These are phyloP conservation scores for Penaeus chinensis DNA, from an alignment of 1,140 invertebrate species.

Conservation along the genomic window DNA sequence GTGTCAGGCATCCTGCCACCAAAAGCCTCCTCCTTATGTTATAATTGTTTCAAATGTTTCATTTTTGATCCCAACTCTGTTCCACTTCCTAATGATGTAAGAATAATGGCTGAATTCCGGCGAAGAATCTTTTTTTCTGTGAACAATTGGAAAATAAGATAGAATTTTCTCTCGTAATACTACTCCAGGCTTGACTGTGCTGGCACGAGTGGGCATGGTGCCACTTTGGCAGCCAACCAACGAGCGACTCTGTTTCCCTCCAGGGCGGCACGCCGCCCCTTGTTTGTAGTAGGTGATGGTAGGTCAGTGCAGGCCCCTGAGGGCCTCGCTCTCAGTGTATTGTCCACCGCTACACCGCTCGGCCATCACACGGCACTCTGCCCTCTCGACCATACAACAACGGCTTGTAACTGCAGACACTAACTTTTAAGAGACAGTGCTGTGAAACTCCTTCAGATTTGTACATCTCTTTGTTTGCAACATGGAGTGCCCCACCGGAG, in stretches of 20 bases:
- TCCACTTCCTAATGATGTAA: conserved; percentile 57
- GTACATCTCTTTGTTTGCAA: conserved; percentile 58
- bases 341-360: conserved; percentile 15
- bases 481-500: conserved; percentile 30
- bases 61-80: conserved; percentile 33
- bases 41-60: conserved; percentile 1
- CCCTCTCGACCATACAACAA: conserved; percentile 45
- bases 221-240: conserved; percentile 29
- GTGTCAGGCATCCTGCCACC: conserved; percentile 35
- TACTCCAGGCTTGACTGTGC: conserved; percentile 61
- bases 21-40: conserved; percentile 24
- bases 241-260: conserved; percentile 46
- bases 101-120: conserved; percentile 58
- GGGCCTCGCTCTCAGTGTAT: conserved; percentile 26
- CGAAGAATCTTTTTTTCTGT: conserved; percentile 50
- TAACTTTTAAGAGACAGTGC: conserved; percentile 58
- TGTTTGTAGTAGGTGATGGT: conserved; percentile 38
- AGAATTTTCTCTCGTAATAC: conserved; percentile 49
- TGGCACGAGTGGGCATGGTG: conserved; percentile 48
- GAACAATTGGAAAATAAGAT: conserved; percentile 45
- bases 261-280: conserved; percentile 44
- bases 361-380: conserved; percentile 8
- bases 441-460: conserved; percentile 56
- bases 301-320: background rate
- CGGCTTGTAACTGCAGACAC: conserved; percentile 59